phyloP scores from a whole-genome alignment of 2,888 invertebrate genomes.

The Acronicta aceris region DNA sequence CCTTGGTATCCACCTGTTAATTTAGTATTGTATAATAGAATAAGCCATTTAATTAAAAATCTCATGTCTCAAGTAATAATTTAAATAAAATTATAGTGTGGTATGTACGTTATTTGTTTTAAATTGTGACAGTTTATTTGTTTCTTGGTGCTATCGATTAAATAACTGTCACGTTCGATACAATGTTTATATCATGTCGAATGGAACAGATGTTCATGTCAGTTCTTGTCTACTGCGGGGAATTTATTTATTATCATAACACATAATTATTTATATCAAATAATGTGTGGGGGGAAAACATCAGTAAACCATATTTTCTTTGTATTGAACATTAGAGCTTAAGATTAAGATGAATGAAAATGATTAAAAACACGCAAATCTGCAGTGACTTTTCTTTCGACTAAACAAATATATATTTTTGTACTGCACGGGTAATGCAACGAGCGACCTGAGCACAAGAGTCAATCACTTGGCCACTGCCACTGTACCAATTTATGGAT shows the following conservation, averaged over 20 bases:
- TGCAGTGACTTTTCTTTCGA: too few relatives aligned
- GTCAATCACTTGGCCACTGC: background rate
- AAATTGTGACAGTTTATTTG: constrained; percentile 5
- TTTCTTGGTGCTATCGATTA: constrained; percentile 30
- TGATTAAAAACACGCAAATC: too few relatives aligned
- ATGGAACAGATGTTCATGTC: constrained; percentile 38
- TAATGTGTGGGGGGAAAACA: background rate
- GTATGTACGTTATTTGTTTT: background rate
- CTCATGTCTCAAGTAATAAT: constrained; percentile 1
- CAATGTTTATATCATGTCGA: constrained; percentile 26
- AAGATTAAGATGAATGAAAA: too few relatives aligned
- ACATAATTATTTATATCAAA: constrained; percentile 4
- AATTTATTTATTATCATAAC: constrained; percentile 19
- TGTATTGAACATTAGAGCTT: background rate
- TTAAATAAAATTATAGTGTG: background rate
- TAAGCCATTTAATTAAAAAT: constrained; percentile 5
- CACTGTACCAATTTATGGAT: background rate
- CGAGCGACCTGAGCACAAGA: background rate
- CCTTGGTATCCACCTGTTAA: constrained; percentile 31
- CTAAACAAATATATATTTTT: too few relatives aligned
- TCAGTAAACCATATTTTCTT: background rate
- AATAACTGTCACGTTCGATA: constrained; percentile 25
- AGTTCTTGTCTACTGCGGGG: constrained; percentile 7
- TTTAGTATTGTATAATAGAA: constrained; percentile 11
- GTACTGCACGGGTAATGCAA: background rate